Percentiles rank a stretch among this genome's conserved stretches.
These are phyloP conservation scores for Taurulus bubalis DNA, from an alignment of 2,113 vertebrate genomes.

Conservation along the genomic window DNA sequence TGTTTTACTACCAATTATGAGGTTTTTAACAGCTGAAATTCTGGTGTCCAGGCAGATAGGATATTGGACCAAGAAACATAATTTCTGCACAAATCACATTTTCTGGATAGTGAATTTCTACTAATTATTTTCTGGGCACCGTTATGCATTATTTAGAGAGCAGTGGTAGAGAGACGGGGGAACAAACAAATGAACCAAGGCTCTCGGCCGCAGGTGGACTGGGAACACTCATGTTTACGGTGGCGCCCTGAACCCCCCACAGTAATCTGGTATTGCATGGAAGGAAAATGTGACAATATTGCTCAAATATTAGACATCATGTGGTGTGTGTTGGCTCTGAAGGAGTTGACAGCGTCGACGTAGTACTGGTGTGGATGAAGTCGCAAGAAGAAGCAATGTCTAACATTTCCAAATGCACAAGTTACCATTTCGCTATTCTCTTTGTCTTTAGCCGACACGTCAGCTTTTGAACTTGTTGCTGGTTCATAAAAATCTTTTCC, in stretches of 20 bases:
- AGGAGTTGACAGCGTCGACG: too few relatives aligned
- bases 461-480: not conserved
- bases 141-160: not conserved
- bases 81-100: not conserved
- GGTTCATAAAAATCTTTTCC: not conserved
- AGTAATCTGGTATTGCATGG: not conserved
- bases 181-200: not conserved
- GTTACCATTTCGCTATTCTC: not conserved
- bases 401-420: not conserved
- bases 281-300: not conserved
- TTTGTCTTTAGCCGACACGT: not conserved
- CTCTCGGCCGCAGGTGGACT: not conserved
- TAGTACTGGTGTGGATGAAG: too few relatives aligned
- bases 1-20: not conserved
- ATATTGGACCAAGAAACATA: not conserved
- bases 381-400: not conserved
- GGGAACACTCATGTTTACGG: not conserved
- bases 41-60: not conserved
- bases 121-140: not conserved
- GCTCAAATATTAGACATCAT: not conserved
- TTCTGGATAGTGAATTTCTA: not conserved
- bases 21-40: not conserved
- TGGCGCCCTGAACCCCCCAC: too few relatives aligned
- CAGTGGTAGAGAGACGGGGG: not conserved
- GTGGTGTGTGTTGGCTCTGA: not conserved